Evolutionary conservation across 1,140 invertebrate genomes (phyloP), one percentile per base, ranked within the genome.

Genomic region (Capitella teleta): DNA sequence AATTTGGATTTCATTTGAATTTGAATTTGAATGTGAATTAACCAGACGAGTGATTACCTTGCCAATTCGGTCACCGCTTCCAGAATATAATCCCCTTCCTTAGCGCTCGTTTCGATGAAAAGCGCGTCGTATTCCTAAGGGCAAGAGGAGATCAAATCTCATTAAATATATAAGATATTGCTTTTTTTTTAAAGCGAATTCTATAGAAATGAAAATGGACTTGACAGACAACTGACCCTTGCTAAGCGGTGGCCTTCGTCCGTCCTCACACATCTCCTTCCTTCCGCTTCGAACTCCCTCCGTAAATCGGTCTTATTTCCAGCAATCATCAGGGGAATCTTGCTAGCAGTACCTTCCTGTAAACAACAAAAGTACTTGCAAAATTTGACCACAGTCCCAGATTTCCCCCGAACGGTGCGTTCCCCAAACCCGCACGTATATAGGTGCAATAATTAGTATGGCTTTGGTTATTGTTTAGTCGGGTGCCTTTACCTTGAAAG

Each of bases 301-400:
- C 77, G 57, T 24, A 78, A 56, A 61, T 79, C 78, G 12, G 66
- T 66, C 63, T 80, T 80, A 57, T 79, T 79, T 3, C 66, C 77
- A 36, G 76, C 76, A n/a, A 80, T 57, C 63, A 79, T 74, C 28
- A 79, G 68, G 1, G 78, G 77, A 37, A 71, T 53, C 38, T 62
- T 61, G 50, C 70, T 69, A 19, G 57, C 54, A 6, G 67, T 56
- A 25, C 66, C 59, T 16, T 69, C 65, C 67, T 70, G 51, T 10
- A 47, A 8, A 16, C 2, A 36, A 30, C 8, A 49, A 38, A 12
- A 21, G 14, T 2, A 42, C 8, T n/a, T 19, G 45, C 24, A 28
- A 30, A n/a, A n/a, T n/a, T n/a, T n/a, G n/a, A n/a, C n/a, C n/a
- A n/a, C n/a, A n/a, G n/a, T n/a, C n/a, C n/a, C n/a, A n/a, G n/a